phyloP scores from a whole-genome alignment of 1,140 invertebrate species.

The Atta cephalotes region DNA sequence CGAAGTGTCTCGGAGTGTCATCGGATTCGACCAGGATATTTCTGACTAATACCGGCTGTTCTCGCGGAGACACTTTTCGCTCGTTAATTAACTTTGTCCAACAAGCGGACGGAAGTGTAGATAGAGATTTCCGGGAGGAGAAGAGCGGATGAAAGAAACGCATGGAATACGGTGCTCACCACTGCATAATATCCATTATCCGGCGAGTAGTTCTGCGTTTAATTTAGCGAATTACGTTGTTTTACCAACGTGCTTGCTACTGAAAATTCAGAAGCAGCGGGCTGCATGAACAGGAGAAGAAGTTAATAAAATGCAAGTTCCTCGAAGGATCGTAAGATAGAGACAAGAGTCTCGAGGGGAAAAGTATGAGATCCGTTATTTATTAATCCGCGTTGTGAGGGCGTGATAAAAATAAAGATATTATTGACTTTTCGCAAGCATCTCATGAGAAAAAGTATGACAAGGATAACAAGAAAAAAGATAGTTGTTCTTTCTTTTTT shows the following conservation, averaged over 20 bases:
- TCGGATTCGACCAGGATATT: constrained; percentile 27
- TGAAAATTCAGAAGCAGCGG: not conserved
- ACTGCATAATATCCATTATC: constrained; percentile 58
- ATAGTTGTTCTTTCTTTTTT: not conserved
- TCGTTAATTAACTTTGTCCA: constrained; percentile 58
- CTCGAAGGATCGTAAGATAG: not conserved
- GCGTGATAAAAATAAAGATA: constrained; percentile 7
- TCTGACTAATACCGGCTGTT: constrained; percentile 1
- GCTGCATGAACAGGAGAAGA: not conserved
- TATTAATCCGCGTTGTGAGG: not conserved
- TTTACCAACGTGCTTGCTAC: constrained; percentile 13
- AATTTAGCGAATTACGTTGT: constrained; percentile 52
- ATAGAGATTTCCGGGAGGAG: not conserved
- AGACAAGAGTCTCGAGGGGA: not conserved
- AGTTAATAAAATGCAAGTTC: constrained; percentile 53
- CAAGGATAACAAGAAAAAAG: not conserved
- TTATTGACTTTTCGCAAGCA: not conserved
- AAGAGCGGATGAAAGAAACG: constrained; percentile 49
- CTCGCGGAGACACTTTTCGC: constrained; percentile 28
- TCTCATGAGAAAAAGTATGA: not conserved
- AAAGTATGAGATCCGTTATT: not conserved
- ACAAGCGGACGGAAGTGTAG: constrained; percentile 24
- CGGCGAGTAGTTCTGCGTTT: constrained; percentile 27
- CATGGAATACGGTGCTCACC: constrained; percentile 37
- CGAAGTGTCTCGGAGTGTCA: constrained; percentile 10